phyloP scores from a whole-genome alignment of 2,888 invertebrate species.

The Archips xylosteana region DNA sequence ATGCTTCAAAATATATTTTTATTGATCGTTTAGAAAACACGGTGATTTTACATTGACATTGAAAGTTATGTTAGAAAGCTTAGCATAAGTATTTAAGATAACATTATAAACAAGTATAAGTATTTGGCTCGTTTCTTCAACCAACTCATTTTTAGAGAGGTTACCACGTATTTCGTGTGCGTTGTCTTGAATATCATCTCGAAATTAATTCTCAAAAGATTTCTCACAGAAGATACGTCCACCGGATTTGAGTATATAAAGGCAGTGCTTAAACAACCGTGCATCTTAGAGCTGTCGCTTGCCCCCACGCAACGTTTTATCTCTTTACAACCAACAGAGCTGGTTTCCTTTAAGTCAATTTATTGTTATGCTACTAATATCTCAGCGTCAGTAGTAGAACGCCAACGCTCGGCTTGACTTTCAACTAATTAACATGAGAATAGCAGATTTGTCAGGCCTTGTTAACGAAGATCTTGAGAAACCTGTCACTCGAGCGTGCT shows the following conservation, averaged over 20 bases:
- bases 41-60: conserved; percentile 35
- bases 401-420: conserved; percentile 68
- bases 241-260: conserved; percentile 73
- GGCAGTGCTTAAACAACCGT: conserved; percentile 76
- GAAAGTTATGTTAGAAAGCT: conserved; percentile 40
- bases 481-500: conserved; percentile 32
- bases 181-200: conserved; percentile 31
- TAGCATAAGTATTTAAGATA: conserved; percentile 28
- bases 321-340: conserved; percentile 74
- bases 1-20: conserved; percentile 63
- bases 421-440: conserved; percentile 76
- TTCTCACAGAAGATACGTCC: conserved; percentile 51
- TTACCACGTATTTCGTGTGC: conserved; percentile 1
- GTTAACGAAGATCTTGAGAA: conserved; percentile 42
- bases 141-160: conserved; percentile 1
- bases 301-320: conserved; percentile 80
- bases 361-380: conserved; percentile 80
- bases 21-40: conserved; percentile 53
- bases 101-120: conserved; percentile 1
- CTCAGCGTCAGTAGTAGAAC: conserved; percentile 65
- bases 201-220: conserved; percentile 39
- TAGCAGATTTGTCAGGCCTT: conserved; percentile 48
- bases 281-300: conserved; percentile 61
- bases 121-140: conserved; percentile 10
- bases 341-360: conserved; percentile 77